Base-by-base conservation (phyloP, 2,113 vertebrate genomes). In the Buteo buteo region DNA sequence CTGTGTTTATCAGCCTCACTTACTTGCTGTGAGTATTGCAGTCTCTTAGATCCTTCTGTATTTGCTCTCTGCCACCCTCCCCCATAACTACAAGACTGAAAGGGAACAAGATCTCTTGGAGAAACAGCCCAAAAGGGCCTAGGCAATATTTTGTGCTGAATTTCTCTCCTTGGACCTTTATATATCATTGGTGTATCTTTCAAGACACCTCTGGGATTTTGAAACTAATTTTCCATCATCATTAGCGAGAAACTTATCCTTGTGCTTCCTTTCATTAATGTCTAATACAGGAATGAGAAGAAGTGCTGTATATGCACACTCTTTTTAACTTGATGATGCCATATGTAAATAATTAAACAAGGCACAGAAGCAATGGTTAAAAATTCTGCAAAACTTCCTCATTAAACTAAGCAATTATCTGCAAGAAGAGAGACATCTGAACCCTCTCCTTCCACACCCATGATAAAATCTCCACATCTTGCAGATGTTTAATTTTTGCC, bases 341-440 rank as follows among this genome's bases (percentile, higher is more conserved):
- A 96, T 97, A 98, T 98, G 98, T 97, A 98, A 98, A 98, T 98
- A 97, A 98, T 97, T 98, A 97, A 95, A 97, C 88, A 81, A 97
- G 95, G 89, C 93, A 97, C 57, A 95, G 84, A 94, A 97, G 95
- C 96, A 95, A 94, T 90, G 94, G 97, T 96, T 97, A 97, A 97
- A 96, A 96, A 95, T 92, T 95, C 97, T 93, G 96, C 93, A 95
- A 94, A 93, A 97, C 88, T 91, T 97, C 96, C 97, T 98, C 98
- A 98, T 98, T 98, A 98, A 97, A 81, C 52, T 18, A 94, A 97
- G 96, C 96, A 96, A 98, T 97, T 98, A 96, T 89, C 90, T 93
- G 79, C 88, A 90, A 85, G 79, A 95, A 77, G 76, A 80, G 78
- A 95, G 91, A 91, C 88, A 77, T 57, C 26, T 95, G 91, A 74